phyloP scores from a whole-genome alignment of 2,113 vertebrate species.

The Tonatia bakeri region DNA sequence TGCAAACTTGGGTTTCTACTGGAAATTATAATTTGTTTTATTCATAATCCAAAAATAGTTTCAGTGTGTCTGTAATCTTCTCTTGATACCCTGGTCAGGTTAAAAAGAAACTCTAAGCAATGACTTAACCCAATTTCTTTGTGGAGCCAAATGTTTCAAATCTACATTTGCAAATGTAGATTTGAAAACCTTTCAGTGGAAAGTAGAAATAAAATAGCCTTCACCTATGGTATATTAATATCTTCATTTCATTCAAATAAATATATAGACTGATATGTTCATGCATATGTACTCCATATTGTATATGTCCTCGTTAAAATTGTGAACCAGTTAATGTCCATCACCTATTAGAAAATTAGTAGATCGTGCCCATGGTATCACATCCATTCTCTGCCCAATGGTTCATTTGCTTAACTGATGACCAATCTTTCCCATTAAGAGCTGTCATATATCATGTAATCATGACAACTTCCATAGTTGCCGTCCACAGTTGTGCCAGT shows the following conservation, averaged over 20 bases:
- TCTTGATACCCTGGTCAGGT: background rate
- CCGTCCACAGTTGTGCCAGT: background rate
- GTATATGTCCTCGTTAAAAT: constrained; percentile 12
- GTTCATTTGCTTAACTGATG: constrained; percentile 64
- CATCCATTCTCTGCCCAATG: constrained; percentile 38
- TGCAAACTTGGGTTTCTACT: constrained; percentile 7
- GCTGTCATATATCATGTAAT: constrained; percentile 13
- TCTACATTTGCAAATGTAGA: background rate
- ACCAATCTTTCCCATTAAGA: constrained; percentile 22
- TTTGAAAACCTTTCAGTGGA: constrained; percentile 6
- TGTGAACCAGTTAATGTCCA: constrained; percentile 40
- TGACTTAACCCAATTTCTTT: background rate
- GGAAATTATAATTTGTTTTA: constrained; percentile 24
- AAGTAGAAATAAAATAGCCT: background rate
- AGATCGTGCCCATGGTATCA: constrained; percentile 20
- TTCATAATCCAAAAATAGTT: background rate
- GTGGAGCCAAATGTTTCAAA: background rate
- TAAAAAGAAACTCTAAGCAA: background rate
- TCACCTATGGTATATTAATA: background rate
- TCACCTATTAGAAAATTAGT: constrained; percentile 44
- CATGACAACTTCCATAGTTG: constrained; percentile 39
- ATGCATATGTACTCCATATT: background rate
- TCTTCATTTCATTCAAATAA: background rate
- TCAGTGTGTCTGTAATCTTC: background rate
- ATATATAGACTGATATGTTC: background rate